Base-by-base conservation (phyloP, 2,113 vertebrate species). In the Malurus elegans region DNA sequence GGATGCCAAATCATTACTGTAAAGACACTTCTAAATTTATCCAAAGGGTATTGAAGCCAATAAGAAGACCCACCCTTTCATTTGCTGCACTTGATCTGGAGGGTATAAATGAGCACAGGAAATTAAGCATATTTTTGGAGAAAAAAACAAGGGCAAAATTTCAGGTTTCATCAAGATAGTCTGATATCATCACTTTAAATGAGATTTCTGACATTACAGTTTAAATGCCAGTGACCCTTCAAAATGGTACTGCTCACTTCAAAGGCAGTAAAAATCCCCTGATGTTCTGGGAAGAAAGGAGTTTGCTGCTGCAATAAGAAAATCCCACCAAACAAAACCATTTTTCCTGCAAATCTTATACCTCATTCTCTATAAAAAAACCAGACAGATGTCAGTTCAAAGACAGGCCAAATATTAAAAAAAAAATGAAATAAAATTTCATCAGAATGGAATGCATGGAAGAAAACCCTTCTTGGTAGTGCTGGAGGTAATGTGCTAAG, bases 201-300 rank as follows among this genome's bases (percentile, higher is more conserved):
- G 26, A 65, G 12, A 79, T 51, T 72, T 79, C 58, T 38, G 44
- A 60, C 8, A 67, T 50, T 60, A 28, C 4, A 29, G 2, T 71
- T 92, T 71, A 75, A 82, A 67, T 14, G 2, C 0, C 11, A 38
- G 19, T 45, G 32, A 66, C 12, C 1, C 0, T 50, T 75, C 38
- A 66, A 47, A 84, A 31, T 65, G 36, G 4, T 14, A 45, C 19
- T 45, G 17, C 21, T 32, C 42, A 1, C 8, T 90, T 50, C 79
- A 79, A 16, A 45, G 4, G 1, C 7, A 51, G 6, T 42, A 67
- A 66, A 84, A 47, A 2, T 0, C 0, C 1, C 1, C 1, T 18
- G 12, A 40, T 25, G 5, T n/a, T 32, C 9, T 48, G 58, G 21
- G 26, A 85, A 66, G 13, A n/a, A 57, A 62, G 8, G 12, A 50